Percentiles rank a stretch among this genome's conserved stretches.
phyloP scores from a whole-genome alignment of 2,113 vertebrate genomes.

The Acinonyx jubatus region DNA sequence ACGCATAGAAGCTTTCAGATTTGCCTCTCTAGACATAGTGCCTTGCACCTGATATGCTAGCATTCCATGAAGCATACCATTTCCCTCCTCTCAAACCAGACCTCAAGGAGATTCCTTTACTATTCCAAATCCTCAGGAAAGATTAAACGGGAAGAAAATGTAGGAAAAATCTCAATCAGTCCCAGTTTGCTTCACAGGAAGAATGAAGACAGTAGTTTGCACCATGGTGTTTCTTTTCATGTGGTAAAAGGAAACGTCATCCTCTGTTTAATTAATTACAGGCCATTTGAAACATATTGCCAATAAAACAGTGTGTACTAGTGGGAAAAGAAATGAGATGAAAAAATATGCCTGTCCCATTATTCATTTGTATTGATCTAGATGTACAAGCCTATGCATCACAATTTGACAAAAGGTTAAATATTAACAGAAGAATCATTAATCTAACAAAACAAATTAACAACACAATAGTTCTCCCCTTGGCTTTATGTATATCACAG shows the following conservation, averaged over 20 bases:
- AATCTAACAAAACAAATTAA: constrained; percentile 78
- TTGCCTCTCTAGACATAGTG: not conserved
- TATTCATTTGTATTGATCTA: constrained; percentile 77
- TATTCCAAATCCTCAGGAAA: not conserved
- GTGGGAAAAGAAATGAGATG: constrained; percentile 69
- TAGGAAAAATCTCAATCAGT: not conserved
- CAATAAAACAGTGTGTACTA: constrained; percentile 58
- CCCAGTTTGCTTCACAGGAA: not conserved
- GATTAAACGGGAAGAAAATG: not conserved
- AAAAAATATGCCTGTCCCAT: constrained; percentile 68
- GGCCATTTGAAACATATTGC: constrained; percentile 51
- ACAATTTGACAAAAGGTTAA: constrained; percentile 79
- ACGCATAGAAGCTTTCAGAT: not conserved
- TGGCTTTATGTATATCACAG: not conserved
- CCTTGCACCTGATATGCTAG: not conserved
- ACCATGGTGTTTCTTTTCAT: constrained; percentile 34
- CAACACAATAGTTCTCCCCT: constrained; percentile 60
- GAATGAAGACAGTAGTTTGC: not conserved
- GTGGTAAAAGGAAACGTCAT: not conserved
- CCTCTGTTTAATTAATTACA: constrained; percentile 64
- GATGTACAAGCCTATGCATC: constrained; percentile 65
- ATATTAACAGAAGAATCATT: constrained; percentile 80
- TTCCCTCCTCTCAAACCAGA: not conserved
- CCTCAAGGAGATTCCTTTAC: not conserved
- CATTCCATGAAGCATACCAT: constrained; percentile 17